Conservation (phyloP, 2,113 vertebrate species). For the Machaerirhynchus nigripectus region DNA sequence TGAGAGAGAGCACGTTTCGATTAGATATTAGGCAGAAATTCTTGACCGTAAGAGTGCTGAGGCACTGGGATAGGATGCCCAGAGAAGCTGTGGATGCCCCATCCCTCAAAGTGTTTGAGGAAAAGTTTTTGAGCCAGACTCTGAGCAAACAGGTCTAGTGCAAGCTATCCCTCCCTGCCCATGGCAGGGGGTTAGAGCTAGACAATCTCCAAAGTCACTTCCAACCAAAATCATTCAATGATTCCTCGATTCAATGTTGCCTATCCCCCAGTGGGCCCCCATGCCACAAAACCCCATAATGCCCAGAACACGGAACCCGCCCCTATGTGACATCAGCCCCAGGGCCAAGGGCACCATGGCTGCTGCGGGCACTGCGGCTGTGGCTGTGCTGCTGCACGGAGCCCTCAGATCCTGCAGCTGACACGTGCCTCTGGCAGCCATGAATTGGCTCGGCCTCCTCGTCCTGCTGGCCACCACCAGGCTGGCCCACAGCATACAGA, state of each 20-base stretch:
- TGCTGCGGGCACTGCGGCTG: too few relatives aligned
- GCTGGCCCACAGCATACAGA: accelerated
- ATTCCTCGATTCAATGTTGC: neutral
- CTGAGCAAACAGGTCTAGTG: accelerated
- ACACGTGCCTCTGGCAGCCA: neutral
- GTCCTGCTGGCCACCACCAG: accelerated
- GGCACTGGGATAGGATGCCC: too few relatives aligned
- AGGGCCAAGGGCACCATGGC: accelerated
- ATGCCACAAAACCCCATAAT: too few relatives aligned
- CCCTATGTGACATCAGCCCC: neutral
- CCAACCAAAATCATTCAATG: neutral
- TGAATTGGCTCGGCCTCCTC: neutral
- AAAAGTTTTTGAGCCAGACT: neutral
- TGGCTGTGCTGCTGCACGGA: neutral
- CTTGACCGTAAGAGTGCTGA: neutral
- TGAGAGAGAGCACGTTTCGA: neutral
- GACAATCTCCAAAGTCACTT: neutral
- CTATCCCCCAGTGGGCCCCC: too few relatives aligned
- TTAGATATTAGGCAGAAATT: neutral
- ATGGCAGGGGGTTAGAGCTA: neutral
- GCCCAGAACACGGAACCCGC: neutral
- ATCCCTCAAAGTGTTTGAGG: too few relatives aligned
- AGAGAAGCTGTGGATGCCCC: neutral
- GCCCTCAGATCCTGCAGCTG: neutral
- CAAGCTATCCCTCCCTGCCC: neutral